These are phyloP conservation scores for Cheumatopsyche charites DNA, from an alignment of 1,140 invertebrate genomes.

Conservation along the genomic window DNA sequence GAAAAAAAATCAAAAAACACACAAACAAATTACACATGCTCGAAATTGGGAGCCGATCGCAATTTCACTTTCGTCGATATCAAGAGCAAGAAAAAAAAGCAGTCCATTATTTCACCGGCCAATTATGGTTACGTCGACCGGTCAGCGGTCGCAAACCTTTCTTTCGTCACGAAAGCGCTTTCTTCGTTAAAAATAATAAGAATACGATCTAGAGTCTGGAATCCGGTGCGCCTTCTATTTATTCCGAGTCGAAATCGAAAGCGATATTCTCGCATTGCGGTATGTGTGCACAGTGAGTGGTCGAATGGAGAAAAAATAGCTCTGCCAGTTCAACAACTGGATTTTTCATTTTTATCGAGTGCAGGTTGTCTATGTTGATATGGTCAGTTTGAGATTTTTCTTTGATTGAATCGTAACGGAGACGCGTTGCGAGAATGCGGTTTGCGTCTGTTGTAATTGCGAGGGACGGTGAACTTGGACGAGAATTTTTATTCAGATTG, in stretches of 20 bases:
- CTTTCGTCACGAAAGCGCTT: neutral
- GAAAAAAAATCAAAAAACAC: neutral
- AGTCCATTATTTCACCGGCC: slow-evolving; percentile 15
- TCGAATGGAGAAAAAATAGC: neutral
- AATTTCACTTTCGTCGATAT: slow-evolving; percentile 20
- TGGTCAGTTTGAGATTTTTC: no score
- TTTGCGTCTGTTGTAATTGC: no score
- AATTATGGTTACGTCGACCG: slow-evolving; percentile 12
- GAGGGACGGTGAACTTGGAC: no score
- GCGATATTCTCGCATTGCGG: slow-evolving; percentile 4
- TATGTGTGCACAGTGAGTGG: neutral
- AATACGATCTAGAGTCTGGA: neutral
- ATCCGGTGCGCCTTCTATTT: no score
- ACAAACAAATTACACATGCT: neutral
- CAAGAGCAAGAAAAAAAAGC: slow-evolving; percentile 13
- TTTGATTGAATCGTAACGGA: no score
- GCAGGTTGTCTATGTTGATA: no score
- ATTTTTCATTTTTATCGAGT: no score
- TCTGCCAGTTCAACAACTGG: neutral
- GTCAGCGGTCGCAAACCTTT: slow-evolving; percentile 11
- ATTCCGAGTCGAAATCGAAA: slow-evolving; percentile 18
- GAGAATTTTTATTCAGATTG: no score
- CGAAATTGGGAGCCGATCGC: neutral
- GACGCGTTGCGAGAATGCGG: no score
- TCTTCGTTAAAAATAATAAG: neutral